Conservation (phyloP, 2,797 vertebrate species). For the Scleropages formosus region DNA sequence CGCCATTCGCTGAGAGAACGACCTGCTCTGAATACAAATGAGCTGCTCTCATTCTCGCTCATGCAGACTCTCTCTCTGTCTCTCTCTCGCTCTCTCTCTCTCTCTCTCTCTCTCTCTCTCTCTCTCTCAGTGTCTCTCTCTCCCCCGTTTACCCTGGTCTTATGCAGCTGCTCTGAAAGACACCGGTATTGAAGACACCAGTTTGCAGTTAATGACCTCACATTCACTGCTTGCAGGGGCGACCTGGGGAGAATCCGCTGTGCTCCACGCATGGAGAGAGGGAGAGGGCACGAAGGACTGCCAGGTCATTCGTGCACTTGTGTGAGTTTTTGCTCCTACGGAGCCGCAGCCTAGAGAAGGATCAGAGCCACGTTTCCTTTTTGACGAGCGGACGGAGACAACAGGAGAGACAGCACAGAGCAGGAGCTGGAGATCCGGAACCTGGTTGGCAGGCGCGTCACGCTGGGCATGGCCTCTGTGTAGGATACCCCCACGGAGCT, state of each 20-base stretch:
- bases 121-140: too few species aligned
- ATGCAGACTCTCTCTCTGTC: slow-evolving; percentile 13
- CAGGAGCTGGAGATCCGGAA: not conserved
- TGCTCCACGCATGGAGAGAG: not conserved
- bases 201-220: slow-evolving; percentile 13
- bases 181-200: not conserved
- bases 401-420: not conserved
- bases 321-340: not conserved
- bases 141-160: slow-evolving; percentile 26
- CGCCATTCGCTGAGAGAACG: slow-evolving; percentile 13
- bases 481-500: slow-evolving; percentile 1
- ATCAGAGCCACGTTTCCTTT: not conserved
- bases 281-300: not conserved
- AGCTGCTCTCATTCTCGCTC: slow-evolving; percentile 25
- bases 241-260: not conserved
- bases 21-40: slow-evolving; percentile 27
- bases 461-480: slow-evolving; percentile 13
- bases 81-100: slow-evolving; percentile 1
- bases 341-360: not conserved
- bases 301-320: not conserved
- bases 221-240: not conserved
- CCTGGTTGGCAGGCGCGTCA: not conserved
- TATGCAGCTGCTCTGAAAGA: slow-evolving; percentile 23
- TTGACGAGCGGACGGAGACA: not conserved
- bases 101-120: not conserved